Evolutionary conservation across 2,888 invertebrate genomes (phyloP), one percentile per base, ranked within the genome.

Genomic region (Penaeus monodon): DNA sequence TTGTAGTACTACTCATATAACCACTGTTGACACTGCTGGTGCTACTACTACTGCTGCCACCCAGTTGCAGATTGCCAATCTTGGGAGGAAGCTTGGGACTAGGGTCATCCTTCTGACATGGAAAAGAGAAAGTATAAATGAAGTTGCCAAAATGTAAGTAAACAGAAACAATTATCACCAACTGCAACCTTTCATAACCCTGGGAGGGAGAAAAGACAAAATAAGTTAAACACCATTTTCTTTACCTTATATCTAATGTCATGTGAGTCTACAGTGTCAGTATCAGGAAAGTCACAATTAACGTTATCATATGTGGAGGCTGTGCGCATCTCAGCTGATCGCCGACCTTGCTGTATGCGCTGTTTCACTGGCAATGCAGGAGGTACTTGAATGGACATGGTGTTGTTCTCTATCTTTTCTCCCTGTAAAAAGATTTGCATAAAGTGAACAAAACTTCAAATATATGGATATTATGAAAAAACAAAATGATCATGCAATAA

Each of bases 11-110:
- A 73, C 81, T 86, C 66, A 80, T 86, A 77, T 82, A 77, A 65
- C 82, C 81, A 64, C 78, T 78, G 49, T 64, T 79, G 29, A 78
- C 68, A 64, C 76, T 86, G n/a, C 65, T 81, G 65, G 74, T 74
- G 76, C 77, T 81, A 79, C 86, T 89, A 44, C 86, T 86, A 49
- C 86, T 86, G 79, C 82, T 79, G 73, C 85, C 64, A n/a, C 70
- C 79, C 29, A 76, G 73, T 64, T 82, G 73, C 63, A 82, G 73
- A n/a, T 44, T 57, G 49, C 78, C 64, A 10, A 66, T 70, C 66
- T 89, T 86, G 44, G 86, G 86, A 38, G 86, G 86, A 33, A 89
- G 66, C 24, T 86, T 83, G 12, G 89, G 89, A 68, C 89, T 89
- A n/a, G 88, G 88, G 24, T 81, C 88, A 10, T 81, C 84, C 57